Conservation (phyloP, 2,888 invertebrate species). For the Melieria crassipennis region DNA sequence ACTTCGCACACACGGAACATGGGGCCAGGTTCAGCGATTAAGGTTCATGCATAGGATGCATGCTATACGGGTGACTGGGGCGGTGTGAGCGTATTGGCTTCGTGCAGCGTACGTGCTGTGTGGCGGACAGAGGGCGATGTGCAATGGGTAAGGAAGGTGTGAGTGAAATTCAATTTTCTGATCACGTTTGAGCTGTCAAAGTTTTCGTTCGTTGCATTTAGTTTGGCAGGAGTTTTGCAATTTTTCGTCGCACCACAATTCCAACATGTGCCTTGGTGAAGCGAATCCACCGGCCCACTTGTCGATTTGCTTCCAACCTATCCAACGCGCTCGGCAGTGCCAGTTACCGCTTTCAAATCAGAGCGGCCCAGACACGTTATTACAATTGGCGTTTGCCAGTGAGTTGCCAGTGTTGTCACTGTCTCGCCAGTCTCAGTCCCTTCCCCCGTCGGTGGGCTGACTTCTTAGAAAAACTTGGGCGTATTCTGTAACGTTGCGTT, state of each 20-base stretch:
- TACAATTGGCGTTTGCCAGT: conserved; percentile 29
- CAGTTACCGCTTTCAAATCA: conserved; percentile 18
- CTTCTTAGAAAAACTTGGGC: too few relatives aligned
- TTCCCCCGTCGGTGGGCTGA: background rate
- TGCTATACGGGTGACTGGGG: too few relatives aligned
- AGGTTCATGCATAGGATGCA: too few relatives aligned
- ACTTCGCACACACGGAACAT: too few relatives aligned
- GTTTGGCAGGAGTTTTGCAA: conserved; percentile 18
- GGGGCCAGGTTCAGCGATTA: too few relatives aligned
- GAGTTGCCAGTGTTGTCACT: background rate
- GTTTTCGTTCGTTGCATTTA: conserved; percentile 33
- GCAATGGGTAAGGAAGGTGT: background rate
- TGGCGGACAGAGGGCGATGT: too few relatives aligned
- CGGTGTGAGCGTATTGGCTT: too few relatives aligned
- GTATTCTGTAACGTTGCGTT: too few relatives aligned
- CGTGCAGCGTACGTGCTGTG: too few relatives aligned
- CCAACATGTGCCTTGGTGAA: conserved; percentile 2
- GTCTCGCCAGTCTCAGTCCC: conserved; percentile 19
- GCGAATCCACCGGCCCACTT: background rate
- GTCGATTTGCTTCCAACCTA: background rate
- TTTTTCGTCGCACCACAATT: background rate
- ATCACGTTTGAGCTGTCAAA: conserved; percentile 43
- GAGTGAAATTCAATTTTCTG: conserved; percentile 40
- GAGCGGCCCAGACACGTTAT: conserved; percentile 25
- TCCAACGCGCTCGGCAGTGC: background rate